Base-by-base conservation (phyloP, 2,888 invertebrate species). In the Eupithecia dodoneata region DNA sequence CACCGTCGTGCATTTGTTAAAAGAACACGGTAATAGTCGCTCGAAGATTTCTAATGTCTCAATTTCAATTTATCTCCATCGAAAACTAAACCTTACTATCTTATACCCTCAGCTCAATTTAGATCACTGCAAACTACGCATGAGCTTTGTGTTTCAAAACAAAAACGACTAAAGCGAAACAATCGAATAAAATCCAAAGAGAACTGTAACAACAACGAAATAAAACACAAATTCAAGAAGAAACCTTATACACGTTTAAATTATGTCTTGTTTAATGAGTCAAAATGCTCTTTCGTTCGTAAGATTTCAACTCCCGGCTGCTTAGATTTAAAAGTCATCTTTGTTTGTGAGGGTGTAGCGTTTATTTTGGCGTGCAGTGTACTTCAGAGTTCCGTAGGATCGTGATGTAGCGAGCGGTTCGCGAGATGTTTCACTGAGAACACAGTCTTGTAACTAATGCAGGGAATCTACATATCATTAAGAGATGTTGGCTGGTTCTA, bases 261-360 rank as follows among this genome's bases (percentile, higher is more conserved):
- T 95, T 93, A 94, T 94, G 93, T 93, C 94, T 93, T 94, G 93
- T 94, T 94, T 95, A 95, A 95, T 95, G 94, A 94, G 92, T 94
- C 87, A 90, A 86, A 90, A 89, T 90, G 81, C 84, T 73, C 75
- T 79, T 70, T 80, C 65, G 73, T 63, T 47, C 63, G 75, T 79
- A 90, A 87, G 66, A 84, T 74, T 82, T 49, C 84, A 90, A 83
- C 74, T 82, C 52, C 12, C 71, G 15, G n/a, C 12, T 2, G 0
- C 0, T 12, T 15, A 18, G 72, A 79, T 69, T 66, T 67, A 49
- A 69, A 13, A 85, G 30, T 84, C 67, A 10, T 79, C 81, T 83
- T 82, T 84, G 83, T 76, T 3, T 0, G 0, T 0, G 4, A 0
- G 0, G 0, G 0, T 0, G 4, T 83, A 87, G 2, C 75, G 84